Conservation (phyloP, 2,888 invertebrate genomes). For the Alentia gelatinosa region DNA sequence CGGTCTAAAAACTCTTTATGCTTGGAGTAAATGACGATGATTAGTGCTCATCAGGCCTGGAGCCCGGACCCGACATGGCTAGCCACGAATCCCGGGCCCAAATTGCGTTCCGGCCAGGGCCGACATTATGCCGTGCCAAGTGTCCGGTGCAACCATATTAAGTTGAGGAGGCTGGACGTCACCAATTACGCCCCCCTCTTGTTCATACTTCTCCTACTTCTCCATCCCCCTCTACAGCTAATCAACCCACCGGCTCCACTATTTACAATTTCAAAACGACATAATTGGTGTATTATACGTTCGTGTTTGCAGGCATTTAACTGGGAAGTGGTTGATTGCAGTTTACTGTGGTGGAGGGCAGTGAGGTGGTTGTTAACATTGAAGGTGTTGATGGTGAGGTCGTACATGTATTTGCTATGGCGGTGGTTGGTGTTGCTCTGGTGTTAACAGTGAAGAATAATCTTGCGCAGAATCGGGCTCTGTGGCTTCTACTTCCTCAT, state of each 20-base stretch:
- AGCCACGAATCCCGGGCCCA: neutral
- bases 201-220: neutral
- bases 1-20: neutral
- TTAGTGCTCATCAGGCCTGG: conserved; percentile 14
- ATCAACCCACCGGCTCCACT: neutral
- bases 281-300: neutral
- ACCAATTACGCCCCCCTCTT: neutral
- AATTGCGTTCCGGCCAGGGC: neutral
- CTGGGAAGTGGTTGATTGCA: too few relatives aligned
- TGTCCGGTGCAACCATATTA: neutral
- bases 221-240: neutral
- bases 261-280: neutral
- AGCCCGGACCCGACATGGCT: neutral
- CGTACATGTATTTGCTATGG: too few relatives aligned
- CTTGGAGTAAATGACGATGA: neutral
- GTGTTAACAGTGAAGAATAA: too few relatives aligned
- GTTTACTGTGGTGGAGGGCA: too few relatives aligned
- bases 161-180: neutral
- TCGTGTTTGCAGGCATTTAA: neutral
- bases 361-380: too few relatives aligned
- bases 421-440: too few relatives aligned
- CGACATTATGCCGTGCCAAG: neutral
- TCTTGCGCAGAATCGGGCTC: too few relatives aligned
- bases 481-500: too few relatives aligned
- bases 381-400: too few relatives aligned